Percentiles rank a stretch among this genome's conserved stretches.
Conservation (phyloP, 64 coral and sea anemone genomes). For the Pocillopora damicornis region DNA sequence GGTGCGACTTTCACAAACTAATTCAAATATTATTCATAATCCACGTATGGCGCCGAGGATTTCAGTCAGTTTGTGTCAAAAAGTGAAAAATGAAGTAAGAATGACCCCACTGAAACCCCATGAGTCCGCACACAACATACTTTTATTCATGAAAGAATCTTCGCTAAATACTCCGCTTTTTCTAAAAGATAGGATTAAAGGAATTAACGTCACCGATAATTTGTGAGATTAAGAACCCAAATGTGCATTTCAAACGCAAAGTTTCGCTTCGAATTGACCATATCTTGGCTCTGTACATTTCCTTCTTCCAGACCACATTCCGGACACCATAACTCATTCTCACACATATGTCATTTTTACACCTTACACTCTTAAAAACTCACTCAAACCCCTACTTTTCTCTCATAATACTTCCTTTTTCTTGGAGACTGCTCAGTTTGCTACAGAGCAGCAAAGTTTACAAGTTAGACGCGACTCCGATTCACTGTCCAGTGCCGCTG, state of each 20-base stretch:
- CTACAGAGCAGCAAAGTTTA: background rate
- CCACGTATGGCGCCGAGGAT: conserved; percentile 1
- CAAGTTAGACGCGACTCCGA: background rate
- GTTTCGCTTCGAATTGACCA: background rate
- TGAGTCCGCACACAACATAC: background rate
- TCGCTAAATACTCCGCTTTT: background rate
- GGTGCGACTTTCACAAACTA: background rate
- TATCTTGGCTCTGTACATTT: conserved; percentile 12
- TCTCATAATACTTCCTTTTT: conserved; percentile 66
- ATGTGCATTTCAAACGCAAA: background rate
- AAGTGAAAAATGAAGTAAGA: conserved; percentile 46
- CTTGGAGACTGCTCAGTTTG: background rate
- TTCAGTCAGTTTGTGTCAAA: conserved; percentile 28
- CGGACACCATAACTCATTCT: conserved; percentile 64
- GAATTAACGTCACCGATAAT: background rate
- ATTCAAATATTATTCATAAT: conserved; percentile 34
- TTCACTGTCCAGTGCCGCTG: background rate
- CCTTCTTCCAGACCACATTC: conserved; percentile 47
- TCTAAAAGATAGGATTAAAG: background rate
- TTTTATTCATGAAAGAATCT: background rate
- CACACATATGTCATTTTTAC: conserved; percentile 72
- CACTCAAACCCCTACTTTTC: conserved; percentile 43
- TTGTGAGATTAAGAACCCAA: background rate
- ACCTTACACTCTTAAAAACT: conserved; percentile 44
- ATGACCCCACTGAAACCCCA: background rate